These are phyloP conservation scores for Carpatolechia fugitivella DNA, from an alignment of 2,888 invertebrate species.

Conservation along the genomic window DNA sequence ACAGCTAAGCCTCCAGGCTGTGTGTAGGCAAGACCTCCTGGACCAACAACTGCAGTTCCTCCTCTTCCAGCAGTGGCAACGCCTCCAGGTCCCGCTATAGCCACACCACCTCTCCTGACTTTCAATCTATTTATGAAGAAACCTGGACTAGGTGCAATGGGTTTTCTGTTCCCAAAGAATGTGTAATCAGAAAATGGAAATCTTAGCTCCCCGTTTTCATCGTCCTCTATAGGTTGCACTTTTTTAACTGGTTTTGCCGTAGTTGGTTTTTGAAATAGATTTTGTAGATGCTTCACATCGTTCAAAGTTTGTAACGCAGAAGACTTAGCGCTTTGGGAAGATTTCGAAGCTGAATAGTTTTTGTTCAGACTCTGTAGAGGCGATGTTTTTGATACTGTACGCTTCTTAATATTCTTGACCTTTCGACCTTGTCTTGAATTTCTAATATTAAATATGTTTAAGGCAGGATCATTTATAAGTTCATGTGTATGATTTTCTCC, in stretches of 20 bases:
- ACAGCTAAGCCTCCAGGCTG: conserved; percentile 87
- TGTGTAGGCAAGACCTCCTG: conserved; percentile 87
- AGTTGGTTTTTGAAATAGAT: conserved; percentile 42
- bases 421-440: conserved; percentile 49
- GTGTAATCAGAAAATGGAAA: conserved; percentile 47
- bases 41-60: conserved; percentile 89
- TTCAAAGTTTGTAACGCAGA: conserved; percentile 23
- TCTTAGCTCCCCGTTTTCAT: conserved; percentile 46
- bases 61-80: conserved; percentile 89
- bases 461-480: conserved; percentile 16
- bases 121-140: conserved; percentile 84
- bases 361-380: conserved; percentile 35
- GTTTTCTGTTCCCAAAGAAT: conserved; percentile 52
- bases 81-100: conserved; percentile 90
- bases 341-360: not conserved
- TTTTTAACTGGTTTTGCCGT: conserved; percentile 41
- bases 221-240: conserved; percentile 33
- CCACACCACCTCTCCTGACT: conserved; percentile 87
- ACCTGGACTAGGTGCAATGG: conserved; percentile 74
- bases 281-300: conserved; percentile 36
- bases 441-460: conserved; percentile 20
- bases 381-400: conserved; percentile 42
- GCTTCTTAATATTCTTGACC: conserved; percentile 54
- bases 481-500: conserved; percentile 21
- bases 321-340: not conserved